Percentiles rank a stretch among this genome's conserved stretches.
phyloP scores from a whole-genome alignment of 2,888 invertebrate species.

The Pasiphila rectangulata region DNA sequence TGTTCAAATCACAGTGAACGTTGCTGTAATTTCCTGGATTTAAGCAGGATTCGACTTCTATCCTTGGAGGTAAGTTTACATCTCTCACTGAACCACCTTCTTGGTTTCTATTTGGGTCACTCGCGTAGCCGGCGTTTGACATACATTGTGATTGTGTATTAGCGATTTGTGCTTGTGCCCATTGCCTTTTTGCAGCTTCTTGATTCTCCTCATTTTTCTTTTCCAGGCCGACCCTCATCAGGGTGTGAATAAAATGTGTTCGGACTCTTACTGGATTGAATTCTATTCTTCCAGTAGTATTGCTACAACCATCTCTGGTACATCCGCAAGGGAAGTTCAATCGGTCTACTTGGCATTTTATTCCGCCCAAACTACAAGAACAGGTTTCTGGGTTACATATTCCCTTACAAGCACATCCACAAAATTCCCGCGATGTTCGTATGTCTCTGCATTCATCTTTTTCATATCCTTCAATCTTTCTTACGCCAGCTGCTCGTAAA shows the following conservation, averaged over 20 bases:
- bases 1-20: conserved; percentile 83
- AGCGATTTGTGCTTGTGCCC: conserved; percentile 65
- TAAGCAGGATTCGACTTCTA: conserved; percentile 84
- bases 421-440: conserved; percentile 93
- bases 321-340: conserved; percentile 98
- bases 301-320: conserved; percentile 95
- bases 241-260: conserved; percentile 97
- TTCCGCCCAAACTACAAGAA: conserved; percentile 95
- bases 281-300: conserved; percentile 95
- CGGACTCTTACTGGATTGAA: conserved; percentile 97
- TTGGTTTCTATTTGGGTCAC: conserved; percentile 58
- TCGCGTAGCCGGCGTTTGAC: conserved; percentile 61
- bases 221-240: conserved; percentile 95
- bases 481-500: conserved; percentile 94
- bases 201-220: conserved; percentile 87
- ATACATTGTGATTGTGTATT: conserved; percentile 51
- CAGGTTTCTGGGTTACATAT: conserved; percentile 98
- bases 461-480: conserved; percentile 95
- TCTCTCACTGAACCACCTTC: conserved; percentile 76
- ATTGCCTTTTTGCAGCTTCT: conserved; percentile 70
- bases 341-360: conserved; percentile 98
- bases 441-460: conserved; percentile 97
- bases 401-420: conserved; percentile 95
- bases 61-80: conserved; percentile 75
- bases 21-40: conserved; percentile 85